These are phyloP conservation scores for Drepana falcataria DNA, from an alignment of 2,888 invertebrate genomes.

Conservation along the genomic window DNA sequence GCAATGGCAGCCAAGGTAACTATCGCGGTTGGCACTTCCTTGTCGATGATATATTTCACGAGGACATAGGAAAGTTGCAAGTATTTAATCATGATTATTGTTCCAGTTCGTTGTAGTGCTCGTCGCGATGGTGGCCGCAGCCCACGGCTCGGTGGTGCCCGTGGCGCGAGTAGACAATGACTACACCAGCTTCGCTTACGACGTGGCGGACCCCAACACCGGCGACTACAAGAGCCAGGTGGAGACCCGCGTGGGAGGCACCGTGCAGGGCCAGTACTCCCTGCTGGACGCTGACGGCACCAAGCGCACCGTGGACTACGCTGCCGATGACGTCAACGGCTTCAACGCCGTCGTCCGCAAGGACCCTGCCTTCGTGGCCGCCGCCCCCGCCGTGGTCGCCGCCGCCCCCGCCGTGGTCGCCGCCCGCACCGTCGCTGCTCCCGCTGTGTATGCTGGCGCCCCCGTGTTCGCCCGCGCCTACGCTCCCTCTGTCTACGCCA, in stretches of 20 bases:
- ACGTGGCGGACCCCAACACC: conserved; percentile 75
- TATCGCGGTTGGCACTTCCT: background rate
- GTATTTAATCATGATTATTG: background rate
- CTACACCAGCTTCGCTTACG: conserved; percentile 69
- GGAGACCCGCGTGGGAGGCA: conserved; percentile 69
- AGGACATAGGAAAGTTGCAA: background rate
- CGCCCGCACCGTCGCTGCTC: conserved; percentile 21
- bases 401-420: conserved; percentile 20
- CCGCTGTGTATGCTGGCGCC: conserved; percentile 14
- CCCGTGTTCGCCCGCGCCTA: conserved; percentile 6
- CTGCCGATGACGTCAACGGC: conserved; percentile 70
- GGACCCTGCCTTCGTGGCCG: conserved; percentile 52
- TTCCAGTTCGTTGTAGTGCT: conserved; percentile 58
- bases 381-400: conserved; percentile 23
- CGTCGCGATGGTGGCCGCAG: conserved; percentile 47
- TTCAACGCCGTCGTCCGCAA: conserved; percentile 78
- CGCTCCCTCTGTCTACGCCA: conserved; percentile 15
- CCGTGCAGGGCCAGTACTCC: conserved; percentile 75
- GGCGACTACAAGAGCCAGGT: conserved; percentile 77
- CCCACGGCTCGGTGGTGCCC: conserved; percentile 54
- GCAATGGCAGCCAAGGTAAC: conserved; percentile 60
- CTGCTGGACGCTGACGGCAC: conserved; percentile 75
- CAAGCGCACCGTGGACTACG: conserved; percentile 74
- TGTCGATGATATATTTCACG: background rate
- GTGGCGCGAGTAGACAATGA: conserved; percentile 48